Evolutionary conservation across 2,797 vertebrate genomes (phyloP), one percentile per base, ranked within the genome.

Genomic region (Protonibea diacanthus): DNA sequence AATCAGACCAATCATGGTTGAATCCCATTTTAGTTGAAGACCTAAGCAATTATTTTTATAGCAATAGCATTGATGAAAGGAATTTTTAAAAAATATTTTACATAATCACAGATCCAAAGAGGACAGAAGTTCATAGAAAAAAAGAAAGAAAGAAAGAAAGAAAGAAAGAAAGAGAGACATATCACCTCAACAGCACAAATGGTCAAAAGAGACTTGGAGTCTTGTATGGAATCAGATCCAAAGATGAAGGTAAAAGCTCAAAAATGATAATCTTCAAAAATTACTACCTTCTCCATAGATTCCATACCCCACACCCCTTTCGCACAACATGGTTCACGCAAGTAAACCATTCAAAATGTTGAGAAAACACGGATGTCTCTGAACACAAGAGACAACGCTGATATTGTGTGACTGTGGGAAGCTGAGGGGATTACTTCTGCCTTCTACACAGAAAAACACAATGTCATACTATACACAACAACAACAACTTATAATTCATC

Each of bases 331-430:
- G 7, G 13, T 40, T 55, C 23, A 38, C 10, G 21, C 17, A 18
- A 33, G 12, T 52, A 33, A 29, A 18, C 3, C 8, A 11, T 17
- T 12, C 12, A 53, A 61, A 33, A 65, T 38, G 27, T 33, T 13
- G 12, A 44, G 15, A 60, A 18, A 62, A 62, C 38, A 21, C n/a
- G 42, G 11, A 53, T 1, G 6, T 52, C n/a, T 40, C 56, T 68
- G 44, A 51, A n/a, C 33, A 70, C 7, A 44, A 62, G 38, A 57
- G 27, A 72, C 49, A 78, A 45, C 4, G 33, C 18, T 17, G 21
- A 73, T 15, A 53, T 21, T 73, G 40, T 65, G 25, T 5, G 21
- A 55, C 33, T 66, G 17, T 17, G 23, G n/a, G 25, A 67, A 61
- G 9, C 23, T 0, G 17, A 27, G 3, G 20, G 49, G 40, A 52